Conservation (phyloP, 1,140 invertebrate species). For the Solen grandis region DNA sequence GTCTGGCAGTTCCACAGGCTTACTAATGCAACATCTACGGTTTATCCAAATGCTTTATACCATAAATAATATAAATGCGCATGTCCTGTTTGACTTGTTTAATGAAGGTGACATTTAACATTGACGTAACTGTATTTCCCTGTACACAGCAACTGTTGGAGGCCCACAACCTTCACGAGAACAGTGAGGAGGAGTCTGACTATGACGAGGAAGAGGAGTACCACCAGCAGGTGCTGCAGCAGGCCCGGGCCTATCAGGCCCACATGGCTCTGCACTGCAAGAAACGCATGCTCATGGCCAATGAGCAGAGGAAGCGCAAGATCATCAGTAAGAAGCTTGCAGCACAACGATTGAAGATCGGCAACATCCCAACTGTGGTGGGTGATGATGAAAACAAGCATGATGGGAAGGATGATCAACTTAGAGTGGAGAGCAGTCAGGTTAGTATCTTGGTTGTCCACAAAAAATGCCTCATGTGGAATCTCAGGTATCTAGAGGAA, state of each 20-base stretch:
- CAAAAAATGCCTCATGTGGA: too few species aligned
- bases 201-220: conserved; percentile 65
- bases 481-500: too few species aligned
- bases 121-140: too few species aligned
- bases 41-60: too few species aligned
- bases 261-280: conserved; percentile 44
- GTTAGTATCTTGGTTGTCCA: neutral
- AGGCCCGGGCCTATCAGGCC: conserved; percentile 56
- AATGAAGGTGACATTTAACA: too few species aligned
- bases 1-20: too few species aligned
- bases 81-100: too few species aligned
- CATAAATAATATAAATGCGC: too few species aligned
- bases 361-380: conserved; percentile 48
- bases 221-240: conserved; percentile 47
- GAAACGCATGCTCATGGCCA: conserved; percentile 17
- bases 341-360: conserved; percentile 7
- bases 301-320: conserved; percentile 11
- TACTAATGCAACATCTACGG: too few species aligned
- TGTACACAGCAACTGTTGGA: conserved; percentile 29
- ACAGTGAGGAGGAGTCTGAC: conserved; percentile 74
- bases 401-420: neutral
- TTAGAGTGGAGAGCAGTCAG: neutral
- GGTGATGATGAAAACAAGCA: conserved; percentile 22
- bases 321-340: conserved; percentile 15
- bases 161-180: conserved; percentile 25